phyloP scores from a whole-genome alignment of 2,888 invertebrate genomes.

The Xestia ashworthii region DNA sequence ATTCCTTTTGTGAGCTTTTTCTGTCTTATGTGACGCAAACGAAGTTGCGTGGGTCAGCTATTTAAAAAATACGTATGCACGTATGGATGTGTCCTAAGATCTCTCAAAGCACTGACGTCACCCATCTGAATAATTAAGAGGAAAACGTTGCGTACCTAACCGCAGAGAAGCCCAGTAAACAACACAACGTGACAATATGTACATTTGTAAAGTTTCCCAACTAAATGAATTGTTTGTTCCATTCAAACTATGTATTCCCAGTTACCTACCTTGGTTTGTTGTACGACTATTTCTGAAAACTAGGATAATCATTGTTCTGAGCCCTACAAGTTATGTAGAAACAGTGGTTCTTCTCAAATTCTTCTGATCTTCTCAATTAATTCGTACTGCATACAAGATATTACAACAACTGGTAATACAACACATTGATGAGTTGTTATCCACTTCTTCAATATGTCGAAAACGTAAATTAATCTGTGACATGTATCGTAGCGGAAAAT shows the following conservation, averaged over 20 bases:
- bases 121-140: conserved; percentile 25
- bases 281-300: not conserved
- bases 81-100: not conserved
- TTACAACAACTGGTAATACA: no score
- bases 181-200: conserved; percentile 16
- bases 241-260: not conserved
- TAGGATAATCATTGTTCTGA: not conserved
- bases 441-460: not conserved
- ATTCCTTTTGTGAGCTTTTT: no score
- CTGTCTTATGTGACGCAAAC: no score
- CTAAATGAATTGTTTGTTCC: conserved; percentile 9
- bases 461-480: not conserved
- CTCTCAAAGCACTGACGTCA: conserved; percentile 36
- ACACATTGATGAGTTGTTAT: not conserved
- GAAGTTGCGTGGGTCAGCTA: not conserved
- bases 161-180: conserved; percentile 31
- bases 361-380: not conserved
- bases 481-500: not conserved
- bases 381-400: not conserved
- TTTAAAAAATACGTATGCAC: not conserved
- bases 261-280: not conserved
- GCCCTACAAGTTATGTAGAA: not conserved
- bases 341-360: not conserved
- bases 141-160: conserved; percentile 43
- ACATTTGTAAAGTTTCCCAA: conserved; percentile 22